Conservation (phyloP, 2,797 vertebrate genomes). For the Falco cherrug region DNA sequence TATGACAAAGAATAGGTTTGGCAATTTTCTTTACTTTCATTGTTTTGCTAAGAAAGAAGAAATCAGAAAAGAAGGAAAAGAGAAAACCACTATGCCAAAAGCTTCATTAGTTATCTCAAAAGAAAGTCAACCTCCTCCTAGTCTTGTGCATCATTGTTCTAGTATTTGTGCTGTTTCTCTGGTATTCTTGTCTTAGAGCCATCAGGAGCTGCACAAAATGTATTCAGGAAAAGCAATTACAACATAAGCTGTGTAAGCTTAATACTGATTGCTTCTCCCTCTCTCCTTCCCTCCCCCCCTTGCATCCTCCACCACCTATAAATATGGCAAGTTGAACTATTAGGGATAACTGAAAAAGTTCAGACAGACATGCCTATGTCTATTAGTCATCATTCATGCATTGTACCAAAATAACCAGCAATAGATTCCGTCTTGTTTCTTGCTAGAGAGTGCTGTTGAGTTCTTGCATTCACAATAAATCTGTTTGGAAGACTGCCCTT, state of each 20-base stretch:
- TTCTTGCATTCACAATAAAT: constrained; percentile 77
- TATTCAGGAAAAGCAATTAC: constrained; percentile 26
- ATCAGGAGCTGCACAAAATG: background rate
- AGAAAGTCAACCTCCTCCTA: constrained; percentile 46
- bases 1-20: background rate
- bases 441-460: constrained; percentile 74
- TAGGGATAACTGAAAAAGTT: constrained; percentile 37
- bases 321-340: constrained; percentile 44
- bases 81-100: constrained; percentile 29
- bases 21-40: constrained; percentile 15
- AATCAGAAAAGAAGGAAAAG: constrained; percentile 41
- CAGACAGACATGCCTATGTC: background rate
- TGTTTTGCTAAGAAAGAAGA: constrained; percentile 55
- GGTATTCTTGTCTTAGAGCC: constrained; percentile 3
- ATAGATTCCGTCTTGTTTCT: constrained; percentile 19
- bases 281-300: background rate
- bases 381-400: constrained; percentile 59
- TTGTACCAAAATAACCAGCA: constrained; percentile 47
- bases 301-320: constrained; percentile 23
- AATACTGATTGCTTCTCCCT: background rate
- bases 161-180: constrained; percentile 14
- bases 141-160: background rate
- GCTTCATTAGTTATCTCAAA: constrained; percentile 35
- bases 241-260: constrained; percentile 27
- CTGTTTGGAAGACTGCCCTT: constrained; percentile 76